These are phyloP conservation scores for Tetragonula clypearis DNA, from an alignment of 1,140 invertebrate genomes.

Conservation along the genomic window DNA sequence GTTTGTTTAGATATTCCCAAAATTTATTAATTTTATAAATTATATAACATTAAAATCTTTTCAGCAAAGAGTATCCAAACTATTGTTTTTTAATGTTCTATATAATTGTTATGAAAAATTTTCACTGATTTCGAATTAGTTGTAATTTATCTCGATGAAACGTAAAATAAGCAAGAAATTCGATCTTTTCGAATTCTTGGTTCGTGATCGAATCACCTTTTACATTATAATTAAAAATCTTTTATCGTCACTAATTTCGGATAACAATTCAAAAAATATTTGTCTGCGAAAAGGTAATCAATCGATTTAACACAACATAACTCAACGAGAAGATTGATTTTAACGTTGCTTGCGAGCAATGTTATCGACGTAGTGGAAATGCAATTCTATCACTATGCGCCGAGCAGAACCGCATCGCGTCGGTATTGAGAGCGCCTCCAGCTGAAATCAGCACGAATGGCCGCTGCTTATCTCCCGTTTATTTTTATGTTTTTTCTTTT, in stretches of 20 bases:
- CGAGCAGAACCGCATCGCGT: background rate
- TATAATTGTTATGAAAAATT: too few species aligned
- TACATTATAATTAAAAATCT: background rate
- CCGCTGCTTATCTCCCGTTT: conserved; percentile 38
- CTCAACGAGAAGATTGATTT: background rate
- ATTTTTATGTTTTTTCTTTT: conserved; percentile 48
- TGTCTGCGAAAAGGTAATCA: background rate
- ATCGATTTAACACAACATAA: background rate
- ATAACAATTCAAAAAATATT: background rate
- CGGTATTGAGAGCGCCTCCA: background rate
- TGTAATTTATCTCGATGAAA: too few species aligned
- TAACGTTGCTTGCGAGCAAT: background rate
- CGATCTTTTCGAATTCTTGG: background rate
- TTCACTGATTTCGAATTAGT: too few species aligned
- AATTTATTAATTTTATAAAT: too few species aligned
- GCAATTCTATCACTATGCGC: background rate
- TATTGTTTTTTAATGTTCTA: too few species aligned
- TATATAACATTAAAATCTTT: too few species aligned
- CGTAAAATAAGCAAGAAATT: background rate
- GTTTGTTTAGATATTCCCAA: too few species aligned
- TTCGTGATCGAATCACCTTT: background rate
- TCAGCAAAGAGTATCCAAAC: too few species aligned
- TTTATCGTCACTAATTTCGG: background rate
- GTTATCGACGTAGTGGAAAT: conserved; percentile 5
- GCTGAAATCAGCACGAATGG: conserved; percentile 42